These are phyloP conservation scores for Bombus sylvicola DNA, from an alignment of 1,140 invertebrate species.

Conservation along the genomic window DNA sequence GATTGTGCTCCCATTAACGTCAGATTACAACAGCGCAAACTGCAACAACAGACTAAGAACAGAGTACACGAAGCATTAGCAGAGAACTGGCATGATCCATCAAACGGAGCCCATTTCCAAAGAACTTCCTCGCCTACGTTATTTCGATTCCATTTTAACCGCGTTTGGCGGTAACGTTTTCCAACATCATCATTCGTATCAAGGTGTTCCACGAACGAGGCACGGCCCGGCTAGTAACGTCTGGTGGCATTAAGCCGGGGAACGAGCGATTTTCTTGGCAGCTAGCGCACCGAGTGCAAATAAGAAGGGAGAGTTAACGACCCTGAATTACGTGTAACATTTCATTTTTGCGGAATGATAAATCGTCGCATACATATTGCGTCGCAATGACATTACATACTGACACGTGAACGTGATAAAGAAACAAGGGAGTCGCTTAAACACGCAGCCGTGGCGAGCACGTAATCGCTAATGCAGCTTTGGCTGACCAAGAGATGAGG, in stretches of 20 bases:
- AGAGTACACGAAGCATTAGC: too few species aligned
- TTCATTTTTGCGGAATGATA: constrained; percentile 29
- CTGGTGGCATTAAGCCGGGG: not conserved
- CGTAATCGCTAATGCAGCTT: constrained; percentile 23
- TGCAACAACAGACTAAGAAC: not conserved
- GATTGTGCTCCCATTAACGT: not conserved
- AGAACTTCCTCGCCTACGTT: not conserved
- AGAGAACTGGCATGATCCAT: not conserved
- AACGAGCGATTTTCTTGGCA: not conserved
- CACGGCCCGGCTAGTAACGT: not conserved
- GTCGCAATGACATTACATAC: constrained; percentile 27
- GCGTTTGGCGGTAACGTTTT: not conserved
- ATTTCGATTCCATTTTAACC: not conserved
- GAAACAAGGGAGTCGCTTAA: not conserved
- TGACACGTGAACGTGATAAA: constrained; percentile 39
- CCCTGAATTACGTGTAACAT: constrained; percentile 14
- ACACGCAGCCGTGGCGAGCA: constrained; percentile 1
- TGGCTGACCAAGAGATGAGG: not conserved
- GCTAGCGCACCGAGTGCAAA: not conserved
- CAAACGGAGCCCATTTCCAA: not conserved
- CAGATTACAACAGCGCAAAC: not conserved
- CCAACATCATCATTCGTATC: not conserved
- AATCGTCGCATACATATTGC: constrained; percentile 6
- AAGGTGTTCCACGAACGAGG: not conserved
- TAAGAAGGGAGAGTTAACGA: not conserved